Conservation (phyloP, 2,797 vertebrate genomes). For the Mareca penelope region DNA sequence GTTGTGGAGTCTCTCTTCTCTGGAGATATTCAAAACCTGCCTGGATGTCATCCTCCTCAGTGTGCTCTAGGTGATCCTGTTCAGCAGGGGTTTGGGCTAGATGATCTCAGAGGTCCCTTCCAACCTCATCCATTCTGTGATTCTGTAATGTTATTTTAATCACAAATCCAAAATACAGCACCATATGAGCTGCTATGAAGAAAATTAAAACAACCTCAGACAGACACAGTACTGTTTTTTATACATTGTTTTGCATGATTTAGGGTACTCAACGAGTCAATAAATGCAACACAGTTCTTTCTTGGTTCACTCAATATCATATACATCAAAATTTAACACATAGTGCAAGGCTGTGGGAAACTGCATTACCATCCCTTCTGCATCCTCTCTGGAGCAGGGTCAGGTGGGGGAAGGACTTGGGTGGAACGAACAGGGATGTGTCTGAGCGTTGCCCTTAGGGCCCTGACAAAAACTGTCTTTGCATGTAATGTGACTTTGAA, state of each 20-base stretch:
- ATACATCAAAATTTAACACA: background rate
- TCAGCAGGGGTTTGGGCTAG: too few species aligned
- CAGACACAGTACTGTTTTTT: background rate
- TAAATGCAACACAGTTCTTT: background rate
- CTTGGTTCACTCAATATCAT: background rate
- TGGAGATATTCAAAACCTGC: too few species aligned
- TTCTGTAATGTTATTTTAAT: background rate
- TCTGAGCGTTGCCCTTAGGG: background rate
- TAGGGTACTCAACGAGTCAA: background rate
- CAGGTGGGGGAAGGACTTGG: rapidly evolving
- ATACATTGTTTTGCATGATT: background rate
- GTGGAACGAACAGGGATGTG: background rate
- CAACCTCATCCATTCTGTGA: too few species aligned
- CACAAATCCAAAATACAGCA: background rate
- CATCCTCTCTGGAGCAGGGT: rapidly evolving
- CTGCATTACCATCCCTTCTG: background rate
- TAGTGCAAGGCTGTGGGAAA: background rate
- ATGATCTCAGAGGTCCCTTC: too few species aligned
- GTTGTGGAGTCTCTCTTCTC: too few species aligned
- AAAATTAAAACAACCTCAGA: background rate
- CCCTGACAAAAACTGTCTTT: background rate
- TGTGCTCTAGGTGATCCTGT: too few species aligned
- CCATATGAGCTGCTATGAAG: background rate
- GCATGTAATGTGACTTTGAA: background rate
- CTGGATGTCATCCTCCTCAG: too few species aligned